Base-by-base conservation (phyloP, 2,797 vertebrate genomes). In the Mycteria americana region DNA sequence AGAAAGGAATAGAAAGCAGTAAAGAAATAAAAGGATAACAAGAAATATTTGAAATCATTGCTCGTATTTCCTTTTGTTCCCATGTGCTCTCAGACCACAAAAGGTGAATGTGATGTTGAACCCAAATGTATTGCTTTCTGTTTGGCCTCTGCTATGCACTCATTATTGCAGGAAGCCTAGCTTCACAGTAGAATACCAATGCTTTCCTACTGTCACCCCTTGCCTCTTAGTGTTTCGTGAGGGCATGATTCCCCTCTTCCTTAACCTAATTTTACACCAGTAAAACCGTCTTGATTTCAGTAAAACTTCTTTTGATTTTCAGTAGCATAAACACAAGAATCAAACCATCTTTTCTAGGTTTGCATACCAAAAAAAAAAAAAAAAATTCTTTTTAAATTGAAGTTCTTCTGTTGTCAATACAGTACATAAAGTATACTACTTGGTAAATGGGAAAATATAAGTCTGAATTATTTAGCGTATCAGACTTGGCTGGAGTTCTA, bases 391-490 rank as follows among this genome's bases (percentile, higher is more conserved):
- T 78, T 70, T 27, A 62, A 86, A 22, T 11, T 62, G 11, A 65
- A 11, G 9, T 48, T 92, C 91, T 97, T 98, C 96, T 97, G 94
- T 96, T 96, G 98, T 94, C 97, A 98, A 97, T 97, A 98, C 92
- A 98, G 97, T 96, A 51, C 30, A 98, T 97, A 98, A 97, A 98
- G 98, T 97, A 67, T 10, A 79, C 23, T 69, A 43, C 89, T 97
- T 77, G 60, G 33, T 56, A 94, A 96, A 98, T 96, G 94, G 50
- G 81, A 97, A 97, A 98, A 98, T 96, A 97, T 53, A 98, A 97
- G 95, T 98, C 98, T 99, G 98, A 99, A 98, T 99, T 98, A 99
- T 99, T 98, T 98, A 98, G 97, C 97, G 98, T 97, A 98, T 96
- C 98, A 98, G 97, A 98, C 97, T 98, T 98, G 97, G 98, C 97